phyloP scores from a whole-genome alignment of 92 coral and sea anemone genomes.

The Metridium senile region DNA sequence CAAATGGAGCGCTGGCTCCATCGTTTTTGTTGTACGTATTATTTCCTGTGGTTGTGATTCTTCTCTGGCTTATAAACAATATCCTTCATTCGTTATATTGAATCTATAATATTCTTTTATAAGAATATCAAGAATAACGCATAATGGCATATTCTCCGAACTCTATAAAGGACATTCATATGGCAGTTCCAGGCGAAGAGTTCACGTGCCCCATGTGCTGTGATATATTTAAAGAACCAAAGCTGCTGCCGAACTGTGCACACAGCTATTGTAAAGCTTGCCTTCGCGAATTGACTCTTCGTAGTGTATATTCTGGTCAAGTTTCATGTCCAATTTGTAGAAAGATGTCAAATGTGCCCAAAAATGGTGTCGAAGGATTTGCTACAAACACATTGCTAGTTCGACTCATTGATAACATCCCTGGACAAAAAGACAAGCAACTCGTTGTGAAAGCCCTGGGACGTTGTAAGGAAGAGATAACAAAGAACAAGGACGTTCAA shows the following conservation, averaged over 20 bases:
- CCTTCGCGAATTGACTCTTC: conserved; percentile 5
- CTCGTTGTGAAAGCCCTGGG: conserved; percentile 8
- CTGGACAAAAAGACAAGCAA: conserved; percentile 21
- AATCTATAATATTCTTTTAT: neutral
- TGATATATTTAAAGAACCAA: conserved; percentile 63
- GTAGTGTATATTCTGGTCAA: neutral
- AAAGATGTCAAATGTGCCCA: neutral
- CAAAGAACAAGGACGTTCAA: neutral
- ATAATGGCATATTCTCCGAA: conserved; percentile 14
- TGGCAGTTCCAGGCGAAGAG: conserved; percentile 34
- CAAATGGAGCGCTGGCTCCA: too few relatives aligned
- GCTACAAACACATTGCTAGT: conserved; percentile 19
- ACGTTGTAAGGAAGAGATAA: conserved; percentile 5
- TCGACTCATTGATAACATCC: conserved; percentile 34
- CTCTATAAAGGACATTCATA: conserved; percentile 6
- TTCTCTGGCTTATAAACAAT: too few relatives aligned
- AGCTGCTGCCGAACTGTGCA: conserved; percentile 29
- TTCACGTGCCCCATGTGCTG: conserved; percentile 62
- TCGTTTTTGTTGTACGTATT: too few relatives aligned
- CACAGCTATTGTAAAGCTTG: conserved; percentile 23
- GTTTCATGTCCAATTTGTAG: conserved; percentile 16
- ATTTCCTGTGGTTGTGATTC: too few relatives aligned
- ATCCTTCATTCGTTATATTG: too few relatives aligned
- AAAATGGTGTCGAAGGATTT: conserved; percentile 4
- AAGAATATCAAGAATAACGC: neutral